Conservation (phyloP, 2,888 invertebrate species). For the Trichopoda pennipes region DNA sequence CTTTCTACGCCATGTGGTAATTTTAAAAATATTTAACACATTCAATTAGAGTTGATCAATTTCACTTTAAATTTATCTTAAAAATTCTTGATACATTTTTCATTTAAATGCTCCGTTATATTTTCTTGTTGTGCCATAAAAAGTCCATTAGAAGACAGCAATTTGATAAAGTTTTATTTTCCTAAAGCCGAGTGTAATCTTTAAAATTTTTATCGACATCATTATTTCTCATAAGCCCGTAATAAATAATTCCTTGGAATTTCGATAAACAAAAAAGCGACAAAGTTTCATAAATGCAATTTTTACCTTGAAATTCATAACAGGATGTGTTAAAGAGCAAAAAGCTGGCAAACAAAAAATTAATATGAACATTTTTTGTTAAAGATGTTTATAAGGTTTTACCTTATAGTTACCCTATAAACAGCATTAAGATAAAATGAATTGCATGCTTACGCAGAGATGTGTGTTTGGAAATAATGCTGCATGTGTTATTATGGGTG, state of each 20-base stretch:
- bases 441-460: too few relatives aligned
- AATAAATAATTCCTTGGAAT: constrained; percentile 69
- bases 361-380: constrained; percentile 59
- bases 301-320: constrained; percentile 70
- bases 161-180: constrained; percentile 54
- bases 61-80: constrained; percentile 23
- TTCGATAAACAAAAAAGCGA: constrained; percentile 51
- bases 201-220: constrained; percentile 69
- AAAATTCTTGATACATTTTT: constrained; percentile 48
- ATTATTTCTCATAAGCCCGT: constrained; percentile 68
- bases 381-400: constrained; percentile 61
- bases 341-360: constrained; percentile 10
- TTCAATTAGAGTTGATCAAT: constrained; percentile 46
- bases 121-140: constrained; percentile 14
- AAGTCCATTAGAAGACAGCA: constrained; percentile 66
- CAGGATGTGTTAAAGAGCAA: constrained; percentile 65
- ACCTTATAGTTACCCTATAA: constrained; percentile 29
- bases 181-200: constrained; percentile 55
- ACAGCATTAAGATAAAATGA: background rate
- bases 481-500: too few relatives aligned
- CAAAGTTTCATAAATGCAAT: constrained; percentile 66
- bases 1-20: background rate
- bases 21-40: constrained; percentile 20
- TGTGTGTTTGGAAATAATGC: too few relatives aligned
- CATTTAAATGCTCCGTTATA: constrained; percentile 45